Percentiles rank a stretch among this genome's conserved stretches.
phyloP scores from a whole-genome alignment of 1,140 invertebrate species.

The Metopolophium dirhodum region DNA sequence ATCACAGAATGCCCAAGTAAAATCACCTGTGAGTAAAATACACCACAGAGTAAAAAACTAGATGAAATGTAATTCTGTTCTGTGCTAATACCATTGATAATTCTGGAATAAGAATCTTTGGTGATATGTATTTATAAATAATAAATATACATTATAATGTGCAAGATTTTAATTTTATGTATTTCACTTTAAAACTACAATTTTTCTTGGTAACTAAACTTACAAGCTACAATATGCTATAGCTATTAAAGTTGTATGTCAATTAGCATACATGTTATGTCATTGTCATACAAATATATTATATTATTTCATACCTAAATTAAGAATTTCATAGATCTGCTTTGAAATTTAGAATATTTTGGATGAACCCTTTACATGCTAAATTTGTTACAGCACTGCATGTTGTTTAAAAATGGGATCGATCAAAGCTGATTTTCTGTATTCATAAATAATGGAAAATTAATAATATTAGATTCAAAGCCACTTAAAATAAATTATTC shows the following conservation, averaged over 20 bases:
- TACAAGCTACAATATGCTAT: background rate
- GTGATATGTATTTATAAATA: background rate
- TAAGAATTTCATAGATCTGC: background rate
- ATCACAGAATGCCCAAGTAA: background rate
- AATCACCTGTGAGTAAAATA: background rate
- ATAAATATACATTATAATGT: background rate
- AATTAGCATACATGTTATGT: background rate
- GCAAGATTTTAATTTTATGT: background rate
- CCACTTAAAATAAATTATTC: background rate
- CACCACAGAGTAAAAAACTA: no score
- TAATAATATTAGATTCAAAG: background rate
- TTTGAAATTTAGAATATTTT: background rate
- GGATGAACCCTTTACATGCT: background rate
- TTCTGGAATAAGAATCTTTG: no score
- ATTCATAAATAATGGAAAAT: background rate
- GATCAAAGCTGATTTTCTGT: background rate
- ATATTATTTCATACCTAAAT: background rate
- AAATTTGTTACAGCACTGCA: background rate
- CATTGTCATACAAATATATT: background rate
- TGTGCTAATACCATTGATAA: background rate
- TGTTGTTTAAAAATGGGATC: background rate
- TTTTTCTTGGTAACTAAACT: background rate
- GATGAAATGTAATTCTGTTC: background rate
- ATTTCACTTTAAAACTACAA: background rate
- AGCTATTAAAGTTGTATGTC: background rate